phyloP scores from a whole-genome alignment of 2,113 vertebrate species.

The Amphiprion percula region DNA sequence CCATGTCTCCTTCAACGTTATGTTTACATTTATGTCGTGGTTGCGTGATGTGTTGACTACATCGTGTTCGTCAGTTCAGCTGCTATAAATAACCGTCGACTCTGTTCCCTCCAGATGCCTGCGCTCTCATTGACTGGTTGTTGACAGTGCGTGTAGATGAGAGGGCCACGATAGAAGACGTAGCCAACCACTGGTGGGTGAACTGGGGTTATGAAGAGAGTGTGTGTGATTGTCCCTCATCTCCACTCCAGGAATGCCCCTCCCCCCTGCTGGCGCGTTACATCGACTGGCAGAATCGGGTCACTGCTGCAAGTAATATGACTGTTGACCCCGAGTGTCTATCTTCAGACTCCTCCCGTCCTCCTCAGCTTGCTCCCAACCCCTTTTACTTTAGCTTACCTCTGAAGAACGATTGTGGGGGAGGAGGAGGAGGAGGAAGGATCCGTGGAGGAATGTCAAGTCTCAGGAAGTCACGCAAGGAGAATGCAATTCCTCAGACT shows the following conservation, averaged over 20 bases:
- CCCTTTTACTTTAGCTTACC: conserved; percentile 71
- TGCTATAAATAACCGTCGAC: conserved; percentile 44
- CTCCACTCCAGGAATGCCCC: conserved; percentile 77
- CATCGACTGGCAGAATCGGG: conserved; percentile 84
- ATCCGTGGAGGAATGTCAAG: conserved; percentile 62
- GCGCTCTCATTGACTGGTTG: conserved; percentile 86
- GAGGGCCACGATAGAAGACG: conserved; percentile 86
- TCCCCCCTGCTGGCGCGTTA: conserved; percentile 84
- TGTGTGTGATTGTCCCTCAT: conserved; percentile 81
- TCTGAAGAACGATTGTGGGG: conserved; percentile 53
- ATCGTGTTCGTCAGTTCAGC: not conserved
- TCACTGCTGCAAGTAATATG: conserved; percentile 37
- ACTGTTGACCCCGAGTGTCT: conserved; percentile 38
- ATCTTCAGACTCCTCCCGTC: conserved; percentile 48
- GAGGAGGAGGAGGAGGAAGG: conserved; percentile 48
- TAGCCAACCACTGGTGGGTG: conserved; percentile 88
- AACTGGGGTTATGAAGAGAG: conserved; percentile 84
- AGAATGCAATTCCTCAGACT: conserved; percentile 82
- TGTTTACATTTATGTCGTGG: not conserved
- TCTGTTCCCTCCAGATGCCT: conserved; percentile 77
- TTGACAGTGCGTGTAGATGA: conserved; percentile 80
- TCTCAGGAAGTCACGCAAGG: conserved; percentile 86
- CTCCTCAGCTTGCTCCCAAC: conserved; percentile 37
- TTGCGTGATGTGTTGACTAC: not conserved
- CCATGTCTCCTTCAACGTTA: not conserved